Base-by-base conservation (phyloP, 2,797 vertebrate species). In the Mormyrus hasselquistii region DNA sequence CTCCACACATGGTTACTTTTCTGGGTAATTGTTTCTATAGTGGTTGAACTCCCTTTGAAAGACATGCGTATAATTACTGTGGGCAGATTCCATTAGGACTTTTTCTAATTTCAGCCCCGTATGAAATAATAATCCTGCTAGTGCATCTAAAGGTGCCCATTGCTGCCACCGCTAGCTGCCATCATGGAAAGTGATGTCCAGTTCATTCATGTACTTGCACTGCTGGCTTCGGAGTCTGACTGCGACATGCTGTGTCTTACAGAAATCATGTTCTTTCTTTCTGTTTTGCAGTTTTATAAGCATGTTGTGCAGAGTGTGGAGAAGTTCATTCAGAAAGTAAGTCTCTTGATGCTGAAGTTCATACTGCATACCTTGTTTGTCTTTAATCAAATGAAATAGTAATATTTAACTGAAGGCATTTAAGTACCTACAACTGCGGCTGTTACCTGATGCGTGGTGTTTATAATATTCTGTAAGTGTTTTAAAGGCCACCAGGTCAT, bases 231-330 rank as follows among this genome's bases (percentile, higher is more conserved):
- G 29, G 73, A 9, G 19, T n/a, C 76, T 44, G 19, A 47, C 41
- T 47, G 38, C 8, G 1, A n/a, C 41, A 9, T 3, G 16, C 76
- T 38, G n/a, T 47, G n/a, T 87, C 38, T 73, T 59, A 47, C 85
- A 50, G 47, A 16, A 10, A 10, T 41, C 16, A 10, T 53, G 47
- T 2, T 25, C 62, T 7, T 3, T 84, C n/a, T 93, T 87, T 59
- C 91, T 94, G 57, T 92, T 90, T 97, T 97, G 91, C 94, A 99
- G 99, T 99, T 99, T 92, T 99, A 99, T 97, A 99, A 99, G 91
- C 99, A 99, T 73, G 98, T 99, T 91, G 99, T 99, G 91, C 99
- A 99, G 94, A 99, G 99, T 89, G 99, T 99, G 94, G 99, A 99
- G 94, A 99, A 99, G 93, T 99, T 99, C 92, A 96, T 99, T 95